These are phyloP conservation scores for Gobio gobio DNA, from an alignment of 2,113 vertebrate species.

Conservation along the genomic window DNA sequence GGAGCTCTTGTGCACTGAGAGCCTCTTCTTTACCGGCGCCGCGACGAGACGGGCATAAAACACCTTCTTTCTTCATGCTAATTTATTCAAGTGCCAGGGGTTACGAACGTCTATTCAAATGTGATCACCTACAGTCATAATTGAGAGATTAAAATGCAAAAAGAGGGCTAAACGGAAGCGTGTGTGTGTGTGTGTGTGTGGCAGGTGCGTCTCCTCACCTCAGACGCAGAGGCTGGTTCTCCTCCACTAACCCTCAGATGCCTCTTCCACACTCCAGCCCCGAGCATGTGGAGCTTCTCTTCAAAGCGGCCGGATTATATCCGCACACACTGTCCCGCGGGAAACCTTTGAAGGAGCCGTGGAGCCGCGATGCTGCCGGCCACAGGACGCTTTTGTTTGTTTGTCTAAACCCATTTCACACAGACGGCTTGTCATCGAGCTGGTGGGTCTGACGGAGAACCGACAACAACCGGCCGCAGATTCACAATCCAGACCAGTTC, in stretches of 20 bases:
- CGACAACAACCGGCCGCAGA: neutral
- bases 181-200: conserved; percentile 57
- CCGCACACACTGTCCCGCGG: conserved; percentile 74
- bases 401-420: conserved; percentile 78
- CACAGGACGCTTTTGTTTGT: conserved; percentile 70
- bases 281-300: conserved; percentile 79
- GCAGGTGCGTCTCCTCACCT: conserved; percentile 72
- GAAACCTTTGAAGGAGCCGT: conserved; percentile 79
- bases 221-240: neutral
- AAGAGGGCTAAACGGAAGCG: conserved; percentile 60
- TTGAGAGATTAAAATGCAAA: conserved; percentile 58
- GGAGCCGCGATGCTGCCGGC: conserved; percentile 74
- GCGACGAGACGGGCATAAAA: conserved; percentile 41
- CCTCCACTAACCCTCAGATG: conserved; percentile 11
- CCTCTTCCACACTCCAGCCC: conserved; percentile 62
- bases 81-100: conserved; percentile 50
- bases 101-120: conserved; percentile 44
- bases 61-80: conserved; percentile 43
- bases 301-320: conserved; percentile 82
- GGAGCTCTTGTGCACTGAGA: conserved; percentile 54
- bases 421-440: conserved; percentile 59
- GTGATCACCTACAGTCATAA: conserved; percentile 57
- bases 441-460: conserved; percentile 36
- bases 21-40: conserved; percentile 44
- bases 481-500: neutral